Base-by-base conservation (phyloP, 2,113 vertebrate species). In the Lipophrys pholis region DNA sequence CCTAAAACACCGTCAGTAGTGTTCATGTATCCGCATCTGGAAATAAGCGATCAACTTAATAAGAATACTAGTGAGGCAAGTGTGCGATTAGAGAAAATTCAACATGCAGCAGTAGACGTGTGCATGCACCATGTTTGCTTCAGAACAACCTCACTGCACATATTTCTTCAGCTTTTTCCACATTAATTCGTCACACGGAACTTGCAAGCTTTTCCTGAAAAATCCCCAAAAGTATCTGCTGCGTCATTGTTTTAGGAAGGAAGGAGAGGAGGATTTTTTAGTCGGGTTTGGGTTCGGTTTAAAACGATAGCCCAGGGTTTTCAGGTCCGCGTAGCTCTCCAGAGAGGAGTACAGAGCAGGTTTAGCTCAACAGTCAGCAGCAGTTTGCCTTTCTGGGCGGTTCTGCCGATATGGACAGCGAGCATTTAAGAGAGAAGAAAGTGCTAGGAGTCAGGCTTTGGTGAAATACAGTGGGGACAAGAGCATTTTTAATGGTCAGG, bases 281-380 rank as follows among this genome's bases (percentile, higher is more conserved):
- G 46, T 78, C 8, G 36, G 41, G 46, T 58, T 21, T 38, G 6
- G 40, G 41, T 53, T 8, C 43, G 49, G 39, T 69, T 71, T 46
- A 58, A 71, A 89, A 61, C 6, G 49, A 80, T 65, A 59, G 53
- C 57, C 8, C 0, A 1, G 15, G 42, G 61, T 65, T 53, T 71
- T 40, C 71, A 35, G 35, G 71, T 81, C 21, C 69, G 63, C 79
- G 76, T 79, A 57, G 11, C 15, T 68, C 30, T 30, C 21, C 55
- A 43, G 50, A 51, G 80, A 87, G 81, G 80, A 85, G 77, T n/a
- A 14, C 51, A 1, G 41, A 48, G 8, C 8, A 51, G 41, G 8
- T 35, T 40, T 9, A 5, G 49, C 45, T 53, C 36, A 5, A 5
- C 9, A 17, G 48, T 53, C 52, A 67, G 69, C 48, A 57, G 41